Conservation (phyloP, 2,113 vertebrate genomes). For the Cephalopholis sonnerati region DNA sequence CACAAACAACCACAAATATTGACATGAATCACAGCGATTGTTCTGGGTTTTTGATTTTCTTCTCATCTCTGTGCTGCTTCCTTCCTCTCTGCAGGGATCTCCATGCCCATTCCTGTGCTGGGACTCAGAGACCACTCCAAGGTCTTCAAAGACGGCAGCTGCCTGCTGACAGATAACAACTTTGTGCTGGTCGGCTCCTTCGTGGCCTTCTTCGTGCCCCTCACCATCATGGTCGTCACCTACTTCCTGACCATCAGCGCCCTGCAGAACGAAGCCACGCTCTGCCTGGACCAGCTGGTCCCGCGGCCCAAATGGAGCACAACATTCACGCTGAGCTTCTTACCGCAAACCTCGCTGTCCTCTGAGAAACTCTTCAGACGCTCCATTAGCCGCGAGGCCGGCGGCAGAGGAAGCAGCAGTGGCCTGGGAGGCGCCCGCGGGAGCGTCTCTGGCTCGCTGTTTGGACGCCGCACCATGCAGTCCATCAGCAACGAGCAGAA, state of each 20-base stretch:
- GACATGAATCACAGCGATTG: background rate
- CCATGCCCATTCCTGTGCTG: slow-evolving; percentile 94
- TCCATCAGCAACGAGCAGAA: slow-evolving; percentile 98
- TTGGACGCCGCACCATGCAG: slow-evolving; percentile 92
- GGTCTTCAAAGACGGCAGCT: slow-evolving; percentile 92
- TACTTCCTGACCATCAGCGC: slow-evolving; percentile 95
- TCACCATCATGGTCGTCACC: slow-evolving; percentile 96
- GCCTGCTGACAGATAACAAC: slow-evolving; percentile 90
- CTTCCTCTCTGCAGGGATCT: slow-evolving; percentile 84
- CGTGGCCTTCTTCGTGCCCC: slow-evolving; percentile 95
- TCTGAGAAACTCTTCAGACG: slow-evolving; percentile 92
- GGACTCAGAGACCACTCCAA: slow-evolving; percentile 93
- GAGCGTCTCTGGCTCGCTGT: slow-evolving; percentile 61
- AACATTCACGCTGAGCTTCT: slow-evolving; percentile 89
- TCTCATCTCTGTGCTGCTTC: slow-evolving; percentile 12
- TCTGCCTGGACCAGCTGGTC: slow-evolving; percentile 90
- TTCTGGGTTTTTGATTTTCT: slow-evolving; percentile 2
- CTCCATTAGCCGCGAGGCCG: slow-evolving; percentile 87
- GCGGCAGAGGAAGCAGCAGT: slow-evolving; percentile 43
- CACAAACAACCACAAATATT: background rate
- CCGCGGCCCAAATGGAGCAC: slow-evolving; percentile 88
- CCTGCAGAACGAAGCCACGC: slow-evolving; percentile 92
- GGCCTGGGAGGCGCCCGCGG: slow-evolving; percentile 10
- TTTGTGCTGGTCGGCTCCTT: slow-evolving; percentile 96
- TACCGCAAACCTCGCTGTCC: slow-evolving; percentile 91